A percentile compares a stretch with the other conserved stretches of the same genome.
Conservation (phyloP, 2,797 vertebrate species). For the Microcaecilia unicolor region DNA sequence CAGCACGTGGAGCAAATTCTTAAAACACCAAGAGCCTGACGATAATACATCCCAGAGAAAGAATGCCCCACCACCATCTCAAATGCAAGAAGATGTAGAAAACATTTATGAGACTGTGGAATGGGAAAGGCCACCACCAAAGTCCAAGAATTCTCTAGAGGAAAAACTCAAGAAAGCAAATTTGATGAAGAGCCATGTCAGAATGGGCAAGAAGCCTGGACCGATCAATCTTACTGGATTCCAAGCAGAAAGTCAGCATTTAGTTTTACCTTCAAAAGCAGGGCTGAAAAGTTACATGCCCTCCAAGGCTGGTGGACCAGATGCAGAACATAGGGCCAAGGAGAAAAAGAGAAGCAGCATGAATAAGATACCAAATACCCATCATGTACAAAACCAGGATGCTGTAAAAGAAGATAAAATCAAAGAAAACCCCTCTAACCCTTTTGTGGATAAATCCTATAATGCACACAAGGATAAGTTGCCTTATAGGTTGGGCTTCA, state of each 20-base stretch:
- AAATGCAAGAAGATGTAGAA: background rate
- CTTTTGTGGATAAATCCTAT: no score
- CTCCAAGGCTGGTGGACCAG: background rate
- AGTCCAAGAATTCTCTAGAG: background rate
- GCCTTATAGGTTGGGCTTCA: constrained; percentile 1
- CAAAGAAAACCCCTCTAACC: no score
- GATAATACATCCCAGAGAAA: background rate
- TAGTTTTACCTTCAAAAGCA: no score
- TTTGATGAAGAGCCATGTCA: constrained; percentile 16
- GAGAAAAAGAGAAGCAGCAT: background rate
- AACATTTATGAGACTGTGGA: constrained; percentile 8
- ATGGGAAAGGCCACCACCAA: background rate
- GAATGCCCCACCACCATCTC: background rate
- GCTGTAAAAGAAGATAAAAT: background rate
- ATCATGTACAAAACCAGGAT: no score
- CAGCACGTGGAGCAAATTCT: background rate
- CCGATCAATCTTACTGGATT: constrained; percentile 4
- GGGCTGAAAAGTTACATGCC: background rate
- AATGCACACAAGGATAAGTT: no score
- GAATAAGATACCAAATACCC: no score
- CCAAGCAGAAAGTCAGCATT: no score
- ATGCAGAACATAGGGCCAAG: background rate
- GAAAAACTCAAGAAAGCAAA: background rate
- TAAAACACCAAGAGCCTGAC: no score
- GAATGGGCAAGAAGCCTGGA: background rate